A percentile compares a stretch with the other conserved stretches of the same genome.
phyloP scores from a whole-genome alignment of 2,888 invertebrate genomes.

The Malacosoma neustria region DNA sequence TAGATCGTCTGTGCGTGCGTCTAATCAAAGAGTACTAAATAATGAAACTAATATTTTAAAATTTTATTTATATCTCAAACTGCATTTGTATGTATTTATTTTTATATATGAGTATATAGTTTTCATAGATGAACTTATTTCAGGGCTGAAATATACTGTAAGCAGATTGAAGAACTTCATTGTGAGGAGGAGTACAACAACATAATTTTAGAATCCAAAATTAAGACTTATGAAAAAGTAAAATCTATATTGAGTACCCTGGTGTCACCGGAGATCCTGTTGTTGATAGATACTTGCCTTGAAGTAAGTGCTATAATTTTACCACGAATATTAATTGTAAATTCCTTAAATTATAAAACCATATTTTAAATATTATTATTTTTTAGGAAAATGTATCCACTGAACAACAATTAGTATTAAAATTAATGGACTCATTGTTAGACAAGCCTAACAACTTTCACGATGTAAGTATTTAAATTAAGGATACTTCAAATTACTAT shows the following conservation, averaged over 20 bases:
- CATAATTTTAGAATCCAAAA: constrained; percentile 22
- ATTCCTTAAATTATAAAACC: not conserved
- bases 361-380: not conserved
- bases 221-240: constrained; percentile 22
- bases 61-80: too few species aligned
- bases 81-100: too few species aligned
- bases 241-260: constrained; percentile 1
- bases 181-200: constrained; percentile 26
- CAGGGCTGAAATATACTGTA: constrained; percentile 29
- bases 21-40: too few species aligned
- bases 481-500: too few species aligned
- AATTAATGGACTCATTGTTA: not conserved
- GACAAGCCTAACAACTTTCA: not conserved
- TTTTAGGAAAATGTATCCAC: not conserved
- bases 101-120: too few species aligned
- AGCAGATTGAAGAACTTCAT: constrained; percentile 25
- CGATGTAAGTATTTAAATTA: not conserved
- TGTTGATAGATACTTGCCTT: constrained; percentile 4
- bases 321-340: too few species aligned
- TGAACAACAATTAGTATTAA: not conserved
- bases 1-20: too few species aligned
- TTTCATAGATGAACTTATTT: constrained; percentile 15
- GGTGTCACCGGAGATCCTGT: constrained; percentile 3
- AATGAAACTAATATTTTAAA: too few species aligned
- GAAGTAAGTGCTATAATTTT: constrained; percentile 3